Percentiles rank a stretch among this genome's conserved stretches.
Evolutionary conservation across 2,888 invertebrate species (phyloP).

Genomic region (Digitonthophagus gazella): DNA sequence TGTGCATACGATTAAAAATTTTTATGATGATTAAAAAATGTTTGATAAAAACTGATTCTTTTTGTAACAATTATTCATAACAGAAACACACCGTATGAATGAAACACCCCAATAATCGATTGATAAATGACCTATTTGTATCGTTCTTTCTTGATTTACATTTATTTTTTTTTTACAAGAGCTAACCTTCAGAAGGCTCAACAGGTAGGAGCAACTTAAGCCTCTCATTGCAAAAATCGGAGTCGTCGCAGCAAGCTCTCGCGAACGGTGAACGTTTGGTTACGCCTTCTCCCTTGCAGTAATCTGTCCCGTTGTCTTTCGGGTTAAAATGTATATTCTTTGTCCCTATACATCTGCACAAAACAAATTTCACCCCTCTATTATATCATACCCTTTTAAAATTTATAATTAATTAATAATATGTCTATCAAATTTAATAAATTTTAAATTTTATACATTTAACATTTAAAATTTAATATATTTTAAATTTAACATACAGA

Average conservation of each 20-base stretch:
- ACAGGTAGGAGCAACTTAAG: conserved; percentile 55
- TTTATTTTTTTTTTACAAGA: not conserved
- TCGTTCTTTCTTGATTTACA: not conserved
- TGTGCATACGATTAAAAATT: too few species aligned
- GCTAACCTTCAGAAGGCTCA: not conserved
- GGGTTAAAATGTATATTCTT: conserved; percentile 36
- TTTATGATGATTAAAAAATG: too few species aligned
- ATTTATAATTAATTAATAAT: not conserved
- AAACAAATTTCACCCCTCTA: conserved; percentile 8
- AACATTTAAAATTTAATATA: too few species aligned
- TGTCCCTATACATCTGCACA: conserved; percentile 33
- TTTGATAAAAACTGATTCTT: too few species aligned
- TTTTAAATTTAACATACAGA: too few species aligned
- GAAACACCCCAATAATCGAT: not conserved
- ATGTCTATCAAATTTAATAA: too few species aligned
- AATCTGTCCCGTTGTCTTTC: conserved; percentile 37
- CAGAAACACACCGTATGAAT: too few species aligned
- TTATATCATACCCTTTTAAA: not conserved
- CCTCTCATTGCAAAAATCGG: conserved; percentile 71
- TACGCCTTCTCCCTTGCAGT: conserved; percentile 36
- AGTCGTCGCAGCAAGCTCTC: conserved; percentile 78
- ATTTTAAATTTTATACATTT: too few species aligned
- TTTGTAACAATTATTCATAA: too few species aligned
- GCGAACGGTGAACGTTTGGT: conserved; percentile 47
- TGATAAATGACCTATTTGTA: too few species aligned